Conservation (phyloP, 2,888 invertebrate species). For the Amiota mariae region DNA sequence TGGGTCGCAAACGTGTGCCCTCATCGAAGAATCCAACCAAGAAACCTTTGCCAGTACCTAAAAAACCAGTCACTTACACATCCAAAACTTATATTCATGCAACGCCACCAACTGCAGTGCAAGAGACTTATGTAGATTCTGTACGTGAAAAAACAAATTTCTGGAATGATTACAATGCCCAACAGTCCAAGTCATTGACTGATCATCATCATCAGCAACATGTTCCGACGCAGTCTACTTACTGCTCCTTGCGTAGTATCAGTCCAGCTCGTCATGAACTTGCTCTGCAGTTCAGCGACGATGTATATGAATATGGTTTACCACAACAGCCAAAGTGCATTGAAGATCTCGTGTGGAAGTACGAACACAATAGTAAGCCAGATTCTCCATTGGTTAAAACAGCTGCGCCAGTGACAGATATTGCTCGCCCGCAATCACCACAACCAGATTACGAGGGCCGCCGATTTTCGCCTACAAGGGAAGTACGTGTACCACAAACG, state of each 20-base stretch:
- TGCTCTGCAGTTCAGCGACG: conserved; percentile 37
- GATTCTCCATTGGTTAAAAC: neutral
- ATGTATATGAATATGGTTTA: conserved; percentile 49
- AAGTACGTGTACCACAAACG: conserved; percentile 73
- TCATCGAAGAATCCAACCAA: conserved; percentile 73
- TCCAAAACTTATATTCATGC: conserved; percentile 32
- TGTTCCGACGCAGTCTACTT: conserved; percentile 78
- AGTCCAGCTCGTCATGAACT: conserved; percentile 52
- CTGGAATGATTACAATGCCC: conserved; percentile 75
- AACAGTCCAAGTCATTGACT: conserved; percentile 72
- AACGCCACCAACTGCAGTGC: conserved; percentile 3
- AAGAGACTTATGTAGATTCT: conserved; percentile 75
- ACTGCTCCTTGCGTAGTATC: conserved; percentile 75
- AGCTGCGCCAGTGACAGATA: conserved; percentile 43
- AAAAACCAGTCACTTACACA: conserved; percentile 30
- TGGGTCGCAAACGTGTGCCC: conserved; percentile 56
- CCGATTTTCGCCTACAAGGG: conserved; percentile 69
- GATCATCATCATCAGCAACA: conserved; percentile 76
- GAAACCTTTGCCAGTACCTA: conserved; percentile 64
- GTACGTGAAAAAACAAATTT: conserved; percentile 82
- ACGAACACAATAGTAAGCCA: conserved; percentile 57
- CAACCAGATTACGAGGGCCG: conserved; percentile 42
- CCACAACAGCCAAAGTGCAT: conserved; percentile 72
- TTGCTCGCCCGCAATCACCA: conserved; percentile 56
- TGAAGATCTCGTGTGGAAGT: conserved; percentile 71